Evolutionary conservation across 2,888 invertebrate genomes (phyloP).

Genomic region (Dione juno): DNA sequence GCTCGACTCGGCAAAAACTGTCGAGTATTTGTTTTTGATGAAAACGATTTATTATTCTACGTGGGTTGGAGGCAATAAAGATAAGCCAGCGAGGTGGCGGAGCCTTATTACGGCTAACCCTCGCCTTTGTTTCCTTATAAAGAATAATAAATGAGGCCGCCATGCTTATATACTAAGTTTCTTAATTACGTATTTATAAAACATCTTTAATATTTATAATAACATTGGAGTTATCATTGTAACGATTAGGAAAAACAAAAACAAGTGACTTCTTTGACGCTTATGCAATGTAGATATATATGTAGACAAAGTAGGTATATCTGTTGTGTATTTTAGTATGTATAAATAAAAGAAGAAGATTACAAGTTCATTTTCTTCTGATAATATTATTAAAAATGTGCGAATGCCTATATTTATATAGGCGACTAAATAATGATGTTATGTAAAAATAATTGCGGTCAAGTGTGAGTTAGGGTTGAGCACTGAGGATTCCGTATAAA

Average conservation of each 20-base stretch:
- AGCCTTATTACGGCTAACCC: constrained; percentile 84
- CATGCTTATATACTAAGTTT: constrained; percentile 81
- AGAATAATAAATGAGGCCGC: constrained; percentile 84
- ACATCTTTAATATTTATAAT: constrained; percentile 77
- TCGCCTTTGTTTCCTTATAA: constrained; percentile 84
- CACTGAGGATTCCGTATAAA: too few species aligned
- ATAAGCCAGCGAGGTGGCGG: constrained; percentile 84
- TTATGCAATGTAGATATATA: too few species aligned
- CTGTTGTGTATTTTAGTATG: background rate
- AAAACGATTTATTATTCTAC: constrained; percentile 85
- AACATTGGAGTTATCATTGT: background rate
- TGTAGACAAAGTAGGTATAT: background rate
- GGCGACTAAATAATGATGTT: too few species aligned
- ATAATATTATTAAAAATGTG: background rate
- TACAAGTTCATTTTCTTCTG: background rate
- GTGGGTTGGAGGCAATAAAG: constrained; percentile 85
- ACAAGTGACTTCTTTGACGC: background rate
- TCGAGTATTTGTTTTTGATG: constrained; percentile 85
- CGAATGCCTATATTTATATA: background rate
- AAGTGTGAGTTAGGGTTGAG: too few species aligned
- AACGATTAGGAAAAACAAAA: background rate
- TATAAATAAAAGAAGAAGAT: background rate
- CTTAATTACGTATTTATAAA: constrained; percentile 83
- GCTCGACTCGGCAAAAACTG: constrained; percentile 84
- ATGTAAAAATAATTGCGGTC: too few species aligned